A percentile compares a stretch with the other conserved stretches of the same genome.
phyloP scores from a whole-genome alignment of 2,113 vertebrate species.

The Pyrgilauda ruficollis region DNA sequence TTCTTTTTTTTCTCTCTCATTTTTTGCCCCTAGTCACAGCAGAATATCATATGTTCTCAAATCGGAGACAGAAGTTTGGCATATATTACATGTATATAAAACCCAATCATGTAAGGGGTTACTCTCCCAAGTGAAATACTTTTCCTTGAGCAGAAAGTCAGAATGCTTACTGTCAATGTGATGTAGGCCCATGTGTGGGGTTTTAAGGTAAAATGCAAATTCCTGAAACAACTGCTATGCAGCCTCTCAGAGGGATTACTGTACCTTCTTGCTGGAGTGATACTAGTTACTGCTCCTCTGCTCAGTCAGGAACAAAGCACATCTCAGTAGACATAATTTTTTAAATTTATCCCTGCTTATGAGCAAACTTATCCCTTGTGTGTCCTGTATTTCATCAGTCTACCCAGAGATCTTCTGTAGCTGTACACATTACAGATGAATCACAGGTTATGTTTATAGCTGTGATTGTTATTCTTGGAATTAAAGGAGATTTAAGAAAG shows the following conservation, averaged over 20 bases:
- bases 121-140: neutral
- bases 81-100: neutral
- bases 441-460: neutral
- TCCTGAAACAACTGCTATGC: neutral
- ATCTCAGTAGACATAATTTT: neutral
- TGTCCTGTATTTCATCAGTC: neutral
- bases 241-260: neutral
- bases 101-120: neutral
- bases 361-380: neutral
- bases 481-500: neutral
- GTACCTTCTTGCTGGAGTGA: neutral
- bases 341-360: neutral
- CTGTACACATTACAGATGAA: neutral
- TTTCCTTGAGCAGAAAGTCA: neutral
- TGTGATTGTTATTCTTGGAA: neutral
- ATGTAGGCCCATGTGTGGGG: neutral
- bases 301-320: neutral
- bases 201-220: slow-evolving; percentile 10
- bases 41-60: neutral
- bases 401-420: neutral
- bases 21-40: neutral
- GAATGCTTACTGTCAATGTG: neutral
- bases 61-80: neutral
- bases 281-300: neutral
- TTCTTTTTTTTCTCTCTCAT: neutral